Base-by-base conservation (phyloP, 2,113 vertebrate genomes). In the Motacilla tschutschensis region DNA sequence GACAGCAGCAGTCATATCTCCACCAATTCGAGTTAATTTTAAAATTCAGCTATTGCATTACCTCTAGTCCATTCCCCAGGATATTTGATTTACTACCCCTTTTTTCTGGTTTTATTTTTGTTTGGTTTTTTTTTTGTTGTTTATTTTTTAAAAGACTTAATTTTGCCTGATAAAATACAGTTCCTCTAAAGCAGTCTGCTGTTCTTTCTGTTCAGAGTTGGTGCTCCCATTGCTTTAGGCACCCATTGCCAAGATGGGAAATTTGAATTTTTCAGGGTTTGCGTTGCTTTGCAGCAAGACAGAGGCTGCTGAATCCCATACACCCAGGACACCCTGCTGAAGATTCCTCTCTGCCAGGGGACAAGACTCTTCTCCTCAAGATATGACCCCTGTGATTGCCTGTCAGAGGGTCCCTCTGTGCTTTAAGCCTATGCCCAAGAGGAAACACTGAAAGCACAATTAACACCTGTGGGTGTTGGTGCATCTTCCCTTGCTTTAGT, bases 41-140 rank as follows among this genome's bases (percentile, higher is more conserved):
- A 84, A 75, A 73, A 12, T 88, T 48, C 82, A 84, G 58, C 43
- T 90, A 26, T 85, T 86, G 26, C 64, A 43, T 84, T 81, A 65
- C 43, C 35, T 81, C 71, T 62, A 2, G n/a, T 57, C 58, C 35
- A 5, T 58, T 47, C 18, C 38, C 18, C 18, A 16, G 2, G 5
- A 46, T 7, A 3, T 65, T 79, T 2, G 1, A 47, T 82, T 79
- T 69, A n/a, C 38, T 44, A 8, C 44, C 69, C 15, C 7, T 40
- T 46, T 35, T 60, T 48, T 48, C 9, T 69, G 16, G 5, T 25
- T 29, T 44, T 44, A n/a, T 44, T 33, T 28, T 10, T 47, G 15
- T 9, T 17, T 29, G 10, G n/a, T 16, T 26, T 48, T 67, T 8
- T 41, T 41, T 41, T 41, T 18, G 17, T 21, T 46, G 14, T 19